Evolutionary conservation across 1,140 invertebrate genomes (phyloP).

Genomic region (Cecropterus lyciades): DNA sequence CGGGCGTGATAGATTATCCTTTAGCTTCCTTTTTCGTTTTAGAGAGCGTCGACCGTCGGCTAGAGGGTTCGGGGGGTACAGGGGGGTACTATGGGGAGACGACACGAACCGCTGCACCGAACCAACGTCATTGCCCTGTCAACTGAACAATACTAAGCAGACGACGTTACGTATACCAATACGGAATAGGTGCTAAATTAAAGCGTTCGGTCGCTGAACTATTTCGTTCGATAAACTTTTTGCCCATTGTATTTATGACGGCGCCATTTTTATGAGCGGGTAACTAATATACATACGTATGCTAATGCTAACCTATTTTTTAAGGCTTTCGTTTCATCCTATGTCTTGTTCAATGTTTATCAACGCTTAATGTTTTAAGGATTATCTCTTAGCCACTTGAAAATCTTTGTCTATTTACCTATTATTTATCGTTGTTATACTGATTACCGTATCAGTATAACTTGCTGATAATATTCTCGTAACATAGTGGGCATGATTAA

Average conservation of each 20-base stretch:
- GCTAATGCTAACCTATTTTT: background rate
- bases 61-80: conserved; percentile 49
- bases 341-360: too few species aligned
- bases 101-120: conserved; percentile 54
- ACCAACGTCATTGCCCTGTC: conserved; percentile 80
- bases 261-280: conserved; percentile 6
- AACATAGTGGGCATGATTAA: too few species aligned
- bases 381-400: too few species aligned
- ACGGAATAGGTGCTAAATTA: conserved; percentile 68
- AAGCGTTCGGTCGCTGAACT: conserved; percentile 56
- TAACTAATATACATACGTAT: background rate
- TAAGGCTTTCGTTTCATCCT: background rate
- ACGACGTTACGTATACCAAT: conserved; percentile 73
- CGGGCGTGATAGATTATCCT: conserved; percentile 82
- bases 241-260: conserved; percentile 18
- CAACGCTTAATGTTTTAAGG: too few species aligned
- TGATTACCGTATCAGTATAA: too few species aligned
- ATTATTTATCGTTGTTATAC: too few species aligned
- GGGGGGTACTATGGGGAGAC: conserved; percentile 41
- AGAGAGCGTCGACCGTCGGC: conserved; percentile 79
- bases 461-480: too few species aligned
- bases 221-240: conserved; percentile 42
- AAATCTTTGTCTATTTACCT: too few species aligned
- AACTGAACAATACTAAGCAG: conserved; percentile 82
- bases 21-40: conserved; percentile 80